These are phyloP conservation scores for Trissonchulus latispiculum DNA, from an alignment of 2,888 invertebrate species.

Conservation along the genomic window DNA sequence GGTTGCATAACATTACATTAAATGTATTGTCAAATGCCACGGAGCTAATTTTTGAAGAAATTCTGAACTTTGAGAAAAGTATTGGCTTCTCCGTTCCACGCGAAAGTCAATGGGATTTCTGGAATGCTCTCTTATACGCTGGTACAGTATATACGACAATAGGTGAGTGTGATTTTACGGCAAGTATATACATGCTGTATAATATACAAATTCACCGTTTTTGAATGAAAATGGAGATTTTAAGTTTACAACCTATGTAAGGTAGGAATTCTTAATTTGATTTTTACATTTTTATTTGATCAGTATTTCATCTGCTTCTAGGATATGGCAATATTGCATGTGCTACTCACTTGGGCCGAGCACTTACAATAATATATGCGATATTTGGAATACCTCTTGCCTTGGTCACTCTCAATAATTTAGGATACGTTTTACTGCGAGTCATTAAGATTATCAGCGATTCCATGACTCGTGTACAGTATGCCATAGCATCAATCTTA, in stretches of 20 bases:
- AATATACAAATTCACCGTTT: too few species aligned
- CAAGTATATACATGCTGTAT: too few species aligned
- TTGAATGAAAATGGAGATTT: too few species aligned
- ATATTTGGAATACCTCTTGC: conserved; percentile 19
- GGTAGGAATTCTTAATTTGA: too few species aligned
- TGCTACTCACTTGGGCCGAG: conserved; percentile 9
- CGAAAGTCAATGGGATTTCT: conserved; percentile 11
- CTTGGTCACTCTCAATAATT: background rate
- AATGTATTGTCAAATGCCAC: too few species aligned
- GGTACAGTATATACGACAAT: conserved; percentile 22
- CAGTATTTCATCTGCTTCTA: background rate
- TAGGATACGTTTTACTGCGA: conserved; percentile 18
- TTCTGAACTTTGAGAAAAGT: background rate
- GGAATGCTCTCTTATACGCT: conserved; percentile 20
- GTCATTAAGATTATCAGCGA: background rate
- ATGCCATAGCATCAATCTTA: too few species aligned
- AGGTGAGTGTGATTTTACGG: conserved; percentile 9
- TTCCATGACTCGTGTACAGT: too few species aligned
- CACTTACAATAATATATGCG: conserved; percentile 18
- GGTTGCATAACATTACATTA: background rate
- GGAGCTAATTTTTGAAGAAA: too few species aligned
- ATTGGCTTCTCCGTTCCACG: background rate
- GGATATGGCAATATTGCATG: conserved; percentile 23
- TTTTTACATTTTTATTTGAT: too few species aligned
- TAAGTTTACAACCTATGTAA: too few species aligned